Evolutionary conservation across 2,113 vertebrate genomes (phyloP).

Genomic region (Apteryx mantelli): DNA sequence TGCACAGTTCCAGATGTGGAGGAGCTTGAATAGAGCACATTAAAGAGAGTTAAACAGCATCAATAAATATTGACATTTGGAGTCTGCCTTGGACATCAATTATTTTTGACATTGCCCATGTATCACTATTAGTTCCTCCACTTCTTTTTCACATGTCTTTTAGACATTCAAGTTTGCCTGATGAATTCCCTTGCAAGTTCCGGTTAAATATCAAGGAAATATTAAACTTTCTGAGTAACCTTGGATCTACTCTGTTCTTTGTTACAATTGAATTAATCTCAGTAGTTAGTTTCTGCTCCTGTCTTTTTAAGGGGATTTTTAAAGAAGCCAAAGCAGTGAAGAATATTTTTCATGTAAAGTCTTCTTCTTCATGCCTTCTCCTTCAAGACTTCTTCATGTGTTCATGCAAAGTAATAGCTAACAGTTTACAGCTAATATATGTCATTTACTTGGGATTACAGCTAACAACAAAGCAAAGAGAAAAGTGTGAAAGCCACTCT

Average conservation of each 20-base stretch:
- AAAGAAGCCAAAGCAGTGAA: not conserved
- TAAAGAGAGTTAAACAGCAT: not conserved
- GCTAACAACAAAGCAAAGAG: not conserved
- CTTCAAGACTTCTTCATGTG: not conserved
- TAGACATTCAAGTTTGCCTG: not conserved
- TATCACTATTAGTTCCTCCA: not conserved
- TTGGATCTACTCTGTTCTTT: not conserved
- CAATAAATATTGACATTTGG: not conserved
- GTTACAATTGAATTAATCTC: not conserved
- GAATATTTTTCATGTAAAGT: not conserved
- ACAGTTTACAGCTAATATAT: not conserved
- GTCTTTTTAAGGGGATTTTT: fast-evolving
- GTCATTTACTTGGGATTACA: not conserved
- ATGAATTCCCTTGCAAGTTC: not conserved
- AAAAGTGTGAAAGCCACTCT: not conserved
- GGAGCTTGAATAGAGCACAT: not conserved
- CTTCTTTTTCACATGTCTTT: not conserved
- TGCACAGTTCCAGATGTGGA: not conserved
- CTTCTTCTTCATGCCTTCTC: not conserved
- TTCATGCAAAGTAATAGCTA: not conserved
- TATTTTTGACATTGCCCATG: not conserved
- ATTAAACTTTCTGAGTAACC: not conserved
- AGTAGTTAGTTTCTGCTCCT: not conserved
- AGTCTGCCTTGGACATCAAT: not conserved
- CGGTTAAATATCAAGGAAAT: not conserved